phyloP scores from a whole-genome alignment of 2,113 vertebrate genomes.

The Pungitius pungitius region DNA sequence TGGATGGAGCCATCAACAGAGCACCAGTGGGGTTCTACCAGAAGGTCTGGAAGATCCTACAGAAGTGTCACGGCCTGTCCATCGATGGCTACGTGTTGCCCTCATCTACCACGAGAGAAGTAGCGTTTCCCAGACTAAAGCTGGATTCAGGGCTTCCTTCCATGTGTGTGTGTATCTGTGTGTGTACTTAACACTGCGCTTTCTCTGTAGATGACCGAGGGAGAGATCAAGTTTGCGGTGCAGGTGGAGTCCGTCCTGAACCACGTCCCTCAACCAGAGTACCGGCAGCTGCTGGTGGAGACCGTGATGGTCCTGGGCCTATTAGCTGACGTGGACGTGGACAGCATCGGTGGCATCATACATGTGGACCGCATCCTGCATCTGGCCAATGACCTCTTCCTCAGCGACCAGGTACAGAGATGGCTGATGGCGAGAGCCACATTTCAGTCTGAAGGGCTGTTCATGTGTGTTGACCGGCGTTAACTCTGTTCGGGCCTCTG shows the following conservation, averaged over 20 bases:
- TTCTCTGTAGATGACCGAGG: slow-evolving; percentile 89
- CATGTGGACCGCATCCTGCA: slow-evolving; percentile 89
- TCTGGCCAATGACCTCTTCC: slow-evolving; percentile 91
- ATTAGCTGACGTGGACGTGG: slow-evolving; percentile 89
- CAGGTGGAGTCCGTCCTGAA: slow-evolving; percentile 97
- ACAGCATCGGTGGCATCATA: slow-evolving; percentile 91
- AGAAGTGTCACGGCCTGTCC: slow-evolving; percentile 98
- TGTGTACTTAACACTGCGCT: slow-evolving; percentile 13
- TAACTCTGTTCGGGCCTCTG: slow-evolving; percentile 13
- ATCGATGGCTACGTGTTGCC: slow-evolving; percentile 96
- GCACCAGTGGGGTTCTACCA: slow-evolving; percentile 98
- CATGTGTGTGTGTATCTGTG: background rate
- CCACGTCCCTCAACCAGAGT: slow-evolving; percentile 95
- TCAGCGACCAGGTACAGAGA: slow-evolving; percentile 89
- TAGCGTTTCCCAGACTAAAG: slow-evolving; percentile 38
- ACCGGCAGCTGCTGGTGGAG: slow-evolving; percentile 96
- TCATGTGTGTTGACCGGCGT: background rate
- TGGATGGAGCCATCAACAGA: slow-evolving; percentile 97
- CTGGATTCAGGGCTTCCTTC: background rate
- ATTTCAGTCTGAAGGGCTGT: background rate
- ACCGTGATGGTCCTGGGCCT: slow-evolving; percentile 91
- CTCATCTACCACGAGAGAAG: slow-evolving; percentile 95
- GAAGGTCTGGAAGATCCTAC: slow-evolving; percentile 96
- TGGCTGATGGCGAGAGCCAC: background rate
- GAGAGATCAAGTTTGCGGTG: slow-evolving; percentile 98